Evolutionary conservation across 2,113 vertebrate species (phyloP), one percentile per base, ranked within the genome.

Genomic region (Vidua macroura): DNA sequence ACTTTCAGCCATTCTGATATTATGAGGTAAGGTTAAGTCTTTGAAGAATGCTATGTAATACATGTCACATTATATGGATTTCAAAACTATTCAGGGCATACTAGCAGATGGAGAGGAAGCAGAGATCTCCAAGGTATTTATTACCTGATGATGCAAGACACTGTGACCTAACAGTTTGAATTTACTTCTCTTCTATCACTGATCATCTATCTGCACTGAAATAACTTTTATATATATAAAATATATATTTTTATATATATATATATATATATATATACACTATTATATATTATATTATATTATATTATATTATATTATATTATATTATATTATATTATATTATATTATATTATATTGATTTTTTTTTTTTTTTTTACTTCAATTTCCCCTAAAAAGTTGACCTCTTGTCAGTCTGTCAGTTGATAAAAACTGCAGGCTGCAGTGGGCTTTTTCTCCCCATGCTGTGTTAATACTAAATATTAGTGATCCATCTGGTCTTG

Each of bases 401-500:
- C 23, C 4, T 75, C 52, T 48, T 83, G 24, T 48, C 20, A 53
- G 16, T 51, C 24, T 59, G 16, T 51, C 51, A 69, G 46, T 0
- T 55, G 7, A 43, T 56, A 72, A 74, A 82, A 83, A 25, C n/a
- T 30, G 5, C 20, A 82, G 41, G 27, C 18, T 88, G 15, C 7
- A 59, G 25, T 8, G 51, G 58, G 25, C 13, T 77, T 51, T 41
- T 16, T 2, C 5, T 4, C 13, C 22, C 6, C 1, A 4, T 63
- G 16, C 23, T 70, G 2, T 67, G 8, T 41, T 81, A 51, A 58
- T 49, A 13, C 15, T 41, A 11, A 17, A 72, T 83, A 58, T 64
- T 64, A 83, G 52, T 44, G 31, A 10, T 63, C n/a, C n/a, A 17
- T 75, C 21, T 11, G 0, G 23, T 83, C n/a, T 67, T 1, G 0